Percentiles rank a stretch among this genome's conserved stretches.
These are phyloP conservation scores for Noctua comes DNA, from an alignment of 2,888 invertebrate genomes.

Conservation along the genomic window DNA sequence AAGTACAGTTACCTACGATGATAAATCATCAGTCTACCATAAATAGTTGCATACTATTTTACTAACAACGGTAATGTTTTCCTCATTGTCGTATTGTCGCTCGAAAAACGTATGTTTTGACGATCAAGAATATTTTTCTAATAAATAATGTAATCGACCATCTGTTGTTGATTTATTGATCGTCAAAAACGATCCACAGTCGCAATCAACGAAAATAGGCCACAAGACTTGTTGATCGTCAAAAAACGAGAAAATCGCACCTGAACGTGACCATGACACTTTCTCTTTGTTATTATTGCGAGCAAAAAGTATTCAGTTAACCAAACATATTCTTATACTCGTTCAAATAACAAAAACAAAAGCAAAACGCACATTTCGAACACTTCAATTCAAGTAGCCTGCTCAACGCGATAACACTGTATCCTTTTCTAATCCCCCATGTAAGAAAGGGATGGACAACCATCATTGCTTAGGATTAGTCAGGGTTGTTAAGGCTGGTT, in stretches of 20 bases:
- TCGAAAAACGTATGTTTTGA: too few species aligned
- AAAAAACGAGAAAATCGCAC: not conserved
- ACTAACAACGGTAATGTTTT: too few species aligned
- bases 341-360: slow-evolving; percentile 33
- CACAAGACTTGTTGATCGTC: not conserved
- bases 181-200: too few species aligned
- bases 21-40: too few species aligned
- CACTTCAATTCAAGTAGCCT: slow-evolving; percentile 36
- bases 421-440: slow-evolving; percentile 49
- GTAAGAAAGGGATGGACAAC: slow-evolving; percentile 59
- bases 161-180: too few species aligned
- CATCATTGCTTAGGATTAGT: slow-evolving; percentile 71
- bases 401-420: slow-evolving; percentile 51
- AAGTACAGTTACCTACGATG: too few species aligned
- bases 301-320: not conserved
- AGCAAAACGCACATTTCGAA: slow-evolving; percentile 25
- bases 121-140: too few species aligned
- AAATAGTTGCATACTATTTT: too few species aligned
- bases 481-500: slow-evolving; percentile 55
- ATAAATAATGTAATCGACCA: too few species aligned
- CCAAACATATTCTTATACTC: not conserved
- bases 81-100: too few species aligned
- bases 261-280: not conserved
- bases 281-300: not conserved
- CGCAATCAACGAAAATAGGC: not conserved